phyloP scores from a whole-genome alignment of 2,797 vertebrate species.

The Pipistrellus nathusii region DNA sequence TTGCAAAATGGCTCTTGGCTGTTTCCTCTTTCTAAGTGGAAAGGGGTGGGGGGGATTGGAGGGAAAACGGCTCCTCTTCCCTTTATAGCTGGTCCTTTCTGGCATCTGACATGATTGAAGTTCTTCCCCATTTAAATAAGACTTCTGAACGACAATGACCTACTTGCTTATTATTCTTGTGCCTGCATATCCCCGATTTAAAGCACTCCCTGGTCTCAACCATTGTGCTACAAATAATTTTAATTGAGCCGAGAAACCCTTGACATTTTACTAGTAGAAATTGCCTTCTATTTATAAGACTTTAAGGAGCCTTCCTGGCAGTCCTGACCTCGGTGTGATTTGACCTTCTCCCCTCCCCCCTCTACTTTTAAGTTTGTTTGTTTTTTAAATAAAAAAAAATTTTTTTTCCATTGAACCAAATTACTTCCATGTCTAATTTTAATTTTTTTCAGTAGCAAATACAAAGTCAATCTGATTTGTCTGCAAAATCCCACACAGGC shows the following conservation, averaged over 20 bases:
- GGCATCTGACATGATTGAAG: constrained; percentile 67
- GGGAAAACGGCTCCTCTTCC: constrained; percentile 43
- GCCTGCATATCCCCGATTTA: constrained; percentile 64
- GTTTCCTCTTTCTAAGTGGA: constrained; percentile 67
- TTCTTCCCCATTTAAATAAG: constrained; percentile 76
- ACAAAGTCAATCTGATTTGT: constrained; percentile 67
- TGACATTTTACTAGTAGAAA: constrained; percentile 84
- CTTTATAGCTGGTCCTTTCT: constrained; percentile 47
- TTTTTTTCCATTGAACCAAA: constrained; percentile 69
- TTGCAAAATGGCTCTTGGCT: constrained; percentile 72
- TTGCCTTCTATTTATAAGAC: constrained; percentile 81
- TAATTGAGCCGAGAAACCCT: constrained; percentile 80
- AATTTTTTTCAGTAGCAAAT: constrained; percentile 70
- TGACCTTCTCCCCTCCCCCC: neutral
- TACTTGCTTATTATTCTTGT: constrained; percentile 76
- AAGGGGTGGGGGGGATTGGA: constrained; percentile 48
- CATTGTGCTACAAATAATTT: constrained; percentile 84
- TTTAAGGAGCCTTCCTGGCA: constrained; percentile 71
- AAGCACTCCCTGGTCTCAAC: constrained; percentile 76
- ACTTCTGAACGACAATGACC: constrained; percentile 55
- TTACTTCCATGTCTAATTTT: constrained; percentile 74
- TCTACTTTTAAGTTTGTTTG: constrained; percentile 18
- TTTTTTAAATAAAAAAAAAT: neutral
- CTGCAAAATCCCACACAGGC: constrained; percentile 59
- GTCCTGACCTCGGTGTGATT: constrained; percentile 65